A percentile compares a stretch with the other conserved stretches of the same genome.
phyloP scores from a whole-genome alignment of 2,797 vertebrate genomes.

The Phrynocephalus guinanensis region DNA sequence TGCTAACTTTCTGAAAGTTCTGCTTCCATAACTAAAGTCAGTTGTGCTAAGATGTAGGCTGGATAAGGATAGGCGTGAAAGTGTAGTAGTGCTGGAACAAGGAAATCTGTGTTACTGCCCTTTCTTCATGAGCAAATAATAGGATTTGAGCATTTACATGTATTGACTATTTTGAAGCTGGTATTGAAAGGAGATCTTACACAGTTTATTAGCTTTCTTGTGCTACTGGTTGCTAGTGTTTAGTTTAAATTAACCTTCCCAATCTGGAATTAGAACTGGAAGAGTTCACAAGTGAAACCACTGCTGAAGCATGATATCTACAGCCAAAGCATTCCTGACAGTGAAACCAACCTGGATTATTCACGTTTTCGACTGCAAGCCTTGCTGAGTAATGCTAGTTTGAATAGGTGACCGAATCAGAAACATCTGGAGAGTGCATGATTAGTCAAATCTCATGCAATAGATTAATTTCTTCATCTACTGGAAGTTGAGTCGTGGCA shows the following conservation, averaged over 20 bases:
- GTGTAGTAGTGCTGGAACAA: neutral
- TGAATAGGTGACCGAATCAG: neutral
- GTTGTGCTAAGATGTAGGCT: neutral
- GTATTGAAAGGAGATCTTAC: neutral
- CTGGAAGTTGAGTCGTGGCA: neutral
- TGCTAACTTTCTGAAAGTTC: neutral
- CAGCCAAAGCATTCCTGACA: too few relatives aligned
- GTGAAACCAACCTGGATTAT: neutral
- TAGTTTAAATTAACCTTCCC: too few relatives aligned
- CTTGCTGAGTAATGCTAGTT: neutral
- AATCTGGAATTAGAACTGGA: too few relatives aligned
- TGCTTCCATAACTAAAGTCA: neutral
- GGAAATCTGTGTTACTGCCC: neutral
- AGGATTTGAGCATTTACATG: neutral
- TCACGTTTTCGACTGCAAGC: neutral
- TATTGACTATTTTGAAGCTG: neutral
- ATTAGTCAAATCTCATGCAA: neutral
- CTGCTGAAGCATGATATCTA: too few relatives aligned
- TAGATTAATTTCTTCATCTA: neutral
- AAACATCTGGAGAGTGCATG: neutral
- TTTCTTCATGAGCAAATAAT: neutral
- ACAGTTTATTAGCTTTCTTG: neutral
- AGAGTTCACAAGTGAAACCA: too few relatives aligned
- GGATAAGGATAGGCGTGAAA: neutral
- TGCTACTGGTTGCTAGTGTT: neutral